Base-by-base conservation (phyloP, 2,113 vertebrate species). In the Lipophrys pholis region DNA sequence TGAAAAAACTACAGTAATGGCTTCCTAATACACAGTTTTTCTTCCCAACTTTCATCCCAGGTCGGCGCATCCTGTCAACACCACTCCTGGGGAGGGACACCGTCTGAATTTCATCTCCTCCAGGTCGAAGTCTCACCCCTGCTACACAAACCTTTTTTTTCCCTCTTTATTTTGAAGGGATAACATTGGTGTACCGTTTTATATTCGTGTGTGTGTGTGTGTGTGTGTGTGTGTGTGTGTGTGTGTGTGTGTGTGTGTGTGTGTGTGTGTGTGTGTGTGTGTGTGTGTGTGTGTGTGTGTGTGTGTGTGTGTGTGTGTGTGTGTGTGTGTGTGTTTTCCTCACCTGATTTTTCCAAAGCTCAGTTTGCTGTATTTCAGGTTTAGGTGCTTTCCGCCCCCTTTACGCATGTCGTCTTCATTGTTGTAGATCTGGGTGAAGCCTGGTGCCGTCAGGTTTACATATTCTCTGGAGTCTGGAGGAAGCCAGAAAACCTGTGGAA, bases 401-500 rank as follows among this genome's bases (percentile, higher is more conserved):
- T 66, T 2, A 0, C 7, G 0, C 87, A 87, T 79, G 45, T 74
- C 51, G 0, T 30, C 0, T 63, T 79, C 72, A 6, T 84, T 86
- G n/a, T 87, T 73, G 0, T 96, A 98, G 62, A 98, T 58, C 35
- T 98, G 97, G 39, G 76, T 93, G 84, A 98, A 88, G 0, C 81
- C 80, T 2, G 95, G 94, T 41, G 91, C 94, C 5, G 8, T 71
- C 7, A 41, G 56, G 43, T 81, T 93, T 45, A 96, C 95, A 6
- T 86, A 58, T 0, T 91, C 82, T 69, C 95, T 92, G 56, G 94
- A 70, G 8, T 61, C 64, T 50, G 94, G 63, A 0, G 96, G 96
- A 77, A 98, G 93, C 98, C 97, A 99, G 17, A 96, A 89, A 30
- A 99, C 87, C 98, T 99, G 76, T 41, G 60, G 48, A 59, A 51